Evolutionary conservation across 2,888 invertebrate genomes (phyloP).

Genomic region (Punctoribates punctum): DNA sequence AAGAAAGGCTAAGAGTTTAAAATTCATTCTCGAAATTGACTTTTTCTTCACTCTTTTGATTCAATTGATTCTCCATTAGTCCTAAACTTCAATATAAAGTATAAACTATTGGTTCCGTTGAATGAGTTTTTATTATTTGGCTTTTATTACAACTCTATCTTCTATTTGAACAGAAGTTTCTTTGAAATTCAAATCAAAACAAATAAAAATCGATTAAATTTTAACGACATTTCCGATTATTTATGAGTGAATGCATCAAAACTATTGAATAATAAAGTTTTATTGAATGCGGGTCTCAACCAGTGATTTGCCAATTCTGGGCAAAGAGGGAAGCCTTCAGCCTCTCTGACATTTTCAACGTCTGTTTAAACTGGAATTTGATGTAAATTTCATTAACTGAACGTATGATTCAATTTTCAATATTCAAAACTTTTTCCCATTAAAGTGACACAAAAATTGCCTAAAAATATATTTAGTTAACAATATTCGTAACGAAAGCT

Average conservation of each 20-base stretch:
- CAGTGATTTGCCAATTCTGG: too few relatives aligned
- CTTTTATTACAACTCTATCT: not conserved
- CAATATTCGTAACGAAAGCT: too few relatives aligned
- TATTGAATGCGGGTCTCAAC: not conserved
- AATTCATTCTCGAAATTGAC: not conserved
- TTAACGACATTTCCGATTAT: not conserved
- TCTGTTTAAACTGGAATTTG: too few relatives aligned
- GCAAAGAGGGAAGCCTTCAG: too few relatives aligned
- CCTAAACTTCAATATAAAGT: not conserved
- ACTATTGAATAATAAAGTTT: not conserved
- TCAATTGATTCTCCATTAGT: constrained; percentile 5
- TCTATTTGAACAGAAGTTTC: not conserved
- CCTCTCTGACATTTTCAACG: too few relatives aligned
- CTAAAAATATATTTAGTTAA: too few relatives aligned
- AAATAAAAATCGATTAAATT: not conserved
- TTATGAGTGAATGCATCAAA: not conserved
- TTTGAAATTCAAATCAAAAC: not conserved
- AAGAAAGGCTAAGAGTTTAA: not conserved
- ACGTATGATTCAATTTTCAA: too few relatives aligned
- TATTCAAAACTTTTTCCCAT: too few relatives aligned
- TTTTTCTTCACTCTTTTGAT: not conserved
- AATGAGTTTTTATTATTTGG: not conserved
- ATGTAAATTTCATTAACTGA: too few relatives aligned
- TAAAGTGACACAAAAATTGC: too few relatives aligned
- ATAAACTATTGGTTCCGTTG: not conserved